Evolutionary conservation across 64 coral and sea anemone genomes (phyloP), one percentile per base, ranked within the genome.

Genomic region (Cladopsammia gracilis): DNA sequence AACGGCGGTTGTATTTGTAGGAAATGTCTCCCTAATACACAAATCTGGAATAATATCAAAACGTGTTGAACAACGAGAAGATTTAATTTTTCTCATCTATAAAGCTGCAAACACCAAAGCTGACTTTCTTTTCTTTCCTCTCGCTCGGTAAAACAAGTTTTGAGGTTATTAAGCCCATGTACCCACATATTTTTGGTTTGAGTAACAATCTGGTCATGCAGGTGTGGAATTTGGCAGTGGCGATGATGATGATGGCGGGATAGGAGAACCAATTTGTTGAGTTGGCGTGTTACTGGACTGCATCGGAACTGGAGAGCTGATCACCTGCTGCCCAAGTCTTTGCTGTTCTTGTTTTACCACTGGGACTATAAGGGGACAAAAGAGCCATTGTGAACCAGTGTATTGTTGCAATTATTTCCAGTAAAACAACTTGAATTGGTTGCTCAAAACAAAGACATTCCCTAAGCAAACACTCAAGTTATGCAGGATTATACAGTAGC

Each of bases 301-400:
- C 79, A 94, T 94, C 18, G 88, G 92, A 46, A 84, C 93, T 67
- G 91, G 92, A 25, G 92, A 94, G 54, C 78, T 89, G 25, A 94
- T 76, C 2, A 62, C 52, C 13, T 62, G 73, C 24, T 96, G 95
- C 10, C 95, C 95, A 52, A 89, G 62, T 92, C 93, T 92, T 58
- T 93, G 90, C 56, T 98, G 96, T 48, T 96, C 94, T 76, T 96
- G 90, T 84, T 89, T 96, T 47, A 98, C 94, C 58, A 98, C 91
- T 22, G 97, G 97, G 75, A 94, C 97, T 98, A 66, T 54, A 96
- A 94, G 67, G 20, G 6, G 56, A 48, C 54, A n/a, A 42, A 19
- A 12, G 6, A 74, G 71, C 51, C 48, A 16, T 19, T 15, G 49
- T 34, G 23, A 82, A 23, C 62, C 22, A 3, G 18, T 19, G 19